Base-by-base conservation (phyloP, 2,797 vertebrate genomes). In the Notoglanidium macrostoma region DNA sequence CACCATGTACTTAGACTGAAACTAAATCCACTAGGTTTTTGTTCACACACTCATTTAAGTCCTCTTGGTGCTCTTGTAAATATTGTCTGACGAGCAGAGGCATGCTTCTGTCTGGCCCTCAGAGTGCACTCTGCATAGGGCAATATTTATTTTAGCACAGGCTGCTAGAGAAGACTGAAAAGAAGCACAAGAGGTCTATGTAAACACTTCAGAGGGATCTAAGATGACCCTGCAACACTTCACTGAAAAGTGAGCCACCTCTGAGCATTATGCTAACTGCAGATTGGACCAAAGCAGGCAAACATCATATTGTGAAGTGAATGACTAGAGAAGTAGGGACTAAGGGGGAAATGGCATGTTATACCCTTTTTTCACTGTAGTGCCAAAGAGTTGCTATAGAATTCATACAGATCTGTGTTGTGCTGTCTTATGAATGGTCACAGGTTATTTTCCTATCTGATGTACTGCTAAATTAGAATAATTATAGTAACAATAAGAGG, bases 231-330 rank as follows among this genome's bases (percentile, higher is more conserved):
- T 96, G 95, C 93, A 96, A 94, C 91, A 93, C 92, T 96, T 96
- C 95, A 79, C 94, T 94, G 90, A 96, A 94, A 92, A 94, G 93
- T 88, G 95, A 95, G 94, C 89, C 95, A 96, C 96, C 96, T 92
- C 92, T 95, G 94, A 96, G 96, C 94, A 92, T 94, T 92, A 95
- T 95, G 93, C 95, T 96, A 96, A 96, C 95, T 91, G 93, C 35
- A 91, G 93, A 91, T 92, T 87, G 93, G 95, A 97, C 96, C 96
- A 97, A 96, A 94, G 94, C 94, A 93, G 93, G 95, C 96, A 96
- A 96, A 96, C 94, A 96, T 95, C 90, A 91, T 88, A 89, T 91
- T 92, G 93, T 94, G 94, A 94, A 86, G 91, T 93, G 94, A 96
- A 93, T 93, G 92, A 89, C 91, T 88, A 92, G 92, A 82, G 92